Conservation (phyloP, 2,797 vertebrate genomes). For the Glossophaga mutica region DNA sequence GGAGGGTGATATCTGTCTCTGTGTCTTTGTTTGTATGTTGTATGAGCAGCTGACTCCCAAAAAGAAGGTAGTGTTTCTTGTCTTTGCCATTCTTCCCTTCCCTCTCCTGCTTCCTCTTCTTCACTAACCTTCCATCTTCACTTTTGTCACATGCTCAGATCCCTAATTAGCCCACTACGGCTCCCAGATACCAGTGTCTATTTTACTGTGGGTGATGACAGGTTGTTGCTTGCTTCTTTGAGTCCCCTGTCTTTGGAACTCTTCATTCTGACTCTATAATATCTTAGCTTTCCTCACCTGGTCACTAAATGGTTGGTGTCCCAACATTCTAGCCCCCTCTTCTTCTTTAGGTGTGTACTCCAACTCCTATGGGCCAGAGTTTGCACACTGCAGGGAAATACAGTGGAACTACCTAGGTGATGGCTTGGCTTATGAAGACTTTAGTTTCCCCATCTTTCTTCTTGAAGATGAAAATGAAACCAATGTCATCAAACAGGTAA, state of each 20-base stretch:
- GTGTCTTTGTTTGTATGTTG: not conserved
- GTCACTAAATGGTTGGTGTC: not conserved
- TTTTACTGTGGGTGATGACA: not conserved
- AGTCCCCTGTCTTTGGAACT: not conserved
- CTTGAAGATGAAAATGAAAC: slow-evolving; percentile 92
- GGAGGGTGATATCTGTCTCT: not conserved
- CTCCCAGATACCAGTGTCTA: not conserved
- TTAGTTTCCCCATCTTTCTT: slow-evolving; percentile 94
- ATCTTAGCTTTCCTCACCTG: not conserved
- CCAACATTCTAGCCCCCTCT: not conserved
- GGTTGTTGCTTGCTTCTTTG: not conserved
- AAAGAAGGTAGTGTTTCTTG: not conserved
- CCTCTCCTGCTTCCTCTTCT: not conserved
- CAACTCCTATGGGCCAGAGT: slow-evolving; percentile 83
- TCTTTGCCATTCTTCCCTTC: not conserved
- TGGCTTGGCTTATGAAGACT: slow-evolving; percentile 92
- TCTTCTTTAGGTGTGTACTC: slow-evolving; percentile 87
- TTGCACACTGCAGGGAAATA: slow-evolving; percentile 86
- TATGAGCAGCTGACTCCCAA: not conserved
- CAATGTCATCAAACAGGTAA: slow-evolving; percentile 89
- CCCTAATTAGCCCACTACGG: not conserved
- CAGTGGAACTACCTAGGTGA: slow-evolving; percentile 90
- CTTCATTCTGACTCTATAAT: not conserved
- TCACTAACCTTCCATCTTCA: not conserved
- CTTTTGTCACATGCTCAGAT: not conserved